Percentiles rank a stretch among this genome's conserved stretches.
phyloP scores from a whole-genome alignment of 1,140 invertebrate species.

The Drosophila nigromelanica region DNA sequence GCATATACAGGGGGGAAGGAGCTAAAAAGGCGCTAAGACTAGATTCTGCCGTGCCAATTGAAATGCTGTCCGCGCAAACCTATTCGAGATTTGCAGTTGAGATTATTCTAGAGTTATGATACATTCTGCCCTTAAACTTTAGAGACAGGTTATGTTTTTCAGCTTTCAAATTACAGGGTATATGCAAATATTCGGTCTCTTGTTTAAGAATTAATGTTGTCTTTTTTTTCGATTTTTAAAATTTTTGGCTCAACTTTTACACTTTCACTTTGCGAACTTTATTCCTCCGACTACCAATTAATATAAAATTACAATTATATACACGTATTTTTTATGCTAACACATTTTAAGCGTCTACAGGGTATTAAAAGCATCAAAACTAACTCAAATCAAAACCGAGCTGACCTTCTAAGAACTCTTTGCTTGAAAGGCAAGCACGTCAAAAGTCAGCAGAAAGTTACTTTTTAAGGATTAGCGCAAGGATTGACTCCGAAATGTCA shows the following conservation, averaged over 20 bases:
- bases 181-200: neutral
- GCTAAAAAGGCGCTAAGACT: neutral
- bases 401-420: conserved; percentile 10
- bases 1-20: conserved; percentile 10
- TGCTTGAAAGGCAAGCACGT: conserved; percentile 12
- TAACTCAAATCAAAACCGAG: neutral
- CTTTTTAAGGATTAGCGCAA: conserved; percentile 72
- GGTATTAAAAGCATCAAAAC: neutral
- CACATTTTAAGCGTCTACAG: neutral
- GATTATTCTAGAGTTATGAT: conserved; percentile 2
- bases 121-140: neutral
- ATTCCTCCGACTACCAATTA: too few species aligned
- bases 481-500: conserved; percentile 77
- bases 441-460: conserved; percentile 66
- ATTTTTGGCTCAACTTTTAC: too few species aligned
- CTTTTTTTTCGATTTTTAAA: too few species aligned
- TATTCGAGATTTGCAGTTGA: conserved; percentile 27
- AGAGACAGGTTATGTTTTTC: neutral
- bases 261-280: too few species aligned
- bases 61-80: conserved; percentile 39
- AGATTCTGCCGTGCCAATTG: conserved; percentile 28
- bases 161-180: neutral
- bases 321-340: neutral
- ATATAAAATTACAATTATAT: too few species aligned
- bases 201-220: too few species aligned